A percentile compares a stretch with the other conserved stretches of the same genome.
These are phyloP conservation scores for Gandaritis pyraliata DNA, from an alignment of 2,888 invertebrate species.

Conservation along the genomic window DNA sequence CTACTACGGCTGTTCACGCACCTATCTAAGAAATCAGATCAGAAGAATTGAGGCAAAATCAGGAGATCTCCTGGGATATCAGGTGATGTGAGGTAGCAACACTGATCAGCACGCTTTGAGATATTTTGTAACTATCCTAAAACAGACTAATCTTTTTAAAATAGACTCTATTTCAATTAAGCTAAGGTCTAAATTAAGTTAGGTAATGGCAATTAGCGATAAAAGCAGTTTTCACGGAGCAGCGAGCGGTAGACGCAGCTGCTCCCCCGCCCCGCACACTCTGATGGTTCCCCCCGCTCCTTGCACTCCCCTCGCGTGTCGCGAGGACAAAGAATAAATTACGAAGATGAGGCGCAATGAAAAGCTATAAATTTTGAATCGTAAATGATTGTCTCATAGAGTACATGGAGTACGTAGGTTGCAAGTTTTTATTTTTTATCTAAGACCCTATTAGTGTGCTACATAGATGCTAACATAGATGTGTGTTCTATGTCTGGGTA, in stretches of 20 bases:
- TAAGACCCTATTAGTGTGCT: too few relatives aligned
- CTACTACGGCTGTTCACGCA: too few relatives aligned
- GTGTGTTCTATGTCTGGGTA: too few relatives aligned
- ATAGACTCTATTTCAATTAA: accelerated
- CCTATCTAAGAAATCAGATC: too few relatives aligned
- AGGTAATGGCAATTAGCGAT: conserved; percentile 54
- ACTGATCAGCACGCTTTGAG: conserved; percentile 2
- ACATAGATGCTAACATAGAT: too few relatives aligned
- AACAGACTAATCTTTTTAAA: conserved; percentile 19
- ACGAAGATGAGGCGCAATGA: conserved; percentile 7
- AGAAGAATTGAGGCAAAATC: too few relatives aligned
- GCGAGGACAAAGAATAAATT: conserved; percentile 62
- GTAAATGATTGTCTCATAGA: too few relatives aligned
- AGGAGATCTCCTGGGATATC: too few relatives aligned
- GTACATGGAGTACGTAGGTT: too few relatives aligned
- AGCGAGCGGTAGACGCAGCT: conserved; percentile 79
- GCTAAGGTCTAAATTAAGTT: conserved; percentile 46
- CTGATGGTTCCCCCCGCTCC: conserved; percentile 52
- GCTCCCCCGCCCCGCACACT: conserved; percentile 60
- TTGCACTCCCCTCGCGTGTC: conserved; percentile 73
- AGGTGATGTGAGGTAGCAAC: too few relatives aligned
- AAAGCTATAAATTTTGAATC: neutral
- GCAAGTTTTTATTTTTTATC: too few relatives aligned
- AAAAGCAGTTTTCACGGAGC: conserved; percentile 74
- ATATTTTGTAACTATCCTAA: conserved; percentile 15